A percentile compares a stretch with the other conserved stretches of the same genome.
Conservation (phyloP, 2,888 invertebrate genomes). For the Sceliomorpha sp. region DNA sequence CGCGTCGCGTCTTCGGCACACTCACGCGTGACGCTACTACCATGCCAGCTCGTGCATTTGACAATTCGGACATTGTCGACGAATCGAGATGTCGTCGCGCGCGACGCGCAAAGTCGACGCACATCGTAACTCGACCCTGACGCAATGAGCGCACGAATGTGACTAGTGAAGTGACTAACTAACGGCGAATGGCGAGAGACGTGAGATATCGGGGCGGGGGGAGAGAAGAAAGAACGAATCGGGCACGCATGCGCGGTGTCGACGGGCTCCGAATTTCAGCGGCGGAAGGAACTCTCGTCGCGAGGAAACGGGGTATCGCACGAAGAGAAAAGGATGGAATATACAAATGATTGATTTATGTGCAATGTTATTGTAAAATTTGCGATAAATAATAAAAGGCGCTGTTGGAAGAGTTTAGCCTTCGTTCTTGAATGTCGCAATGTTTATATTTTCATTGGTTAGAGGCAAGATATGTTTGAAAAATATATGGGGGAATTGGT, state of each 20-base stretch:
- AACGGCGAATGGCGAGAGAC: constrained; percentile 16
- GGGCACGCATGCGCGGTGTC: constrained; percentile 15
- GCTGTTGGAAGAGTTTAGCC: too few species aligned
- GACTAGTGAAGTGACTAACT: too few species aligned
- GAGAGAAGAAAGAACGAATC: constrained; percentile 7
- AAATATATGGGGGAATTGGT: too few species aligned
- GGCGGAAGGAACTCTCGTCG: constrained; percentile 15
- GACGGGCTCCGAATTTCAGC: constrained; percentile 6
- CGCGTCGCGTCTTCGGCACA: constrained; percentile 17
- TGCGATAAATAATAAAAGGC: too few species aligned
- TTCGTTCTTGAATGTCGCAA: too few species aligned
- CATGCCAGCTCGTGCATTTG: constrained; percentile 1
- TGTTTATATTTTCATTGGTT: too few species aligned
- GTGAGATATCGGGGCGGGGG: constrained; percentile 5
- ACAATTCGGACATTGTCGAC: constrained; percentile 24
- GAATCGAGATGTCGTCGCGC: constrained; percentile 44
- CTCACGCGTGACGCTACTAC: constrained; percentile 5
- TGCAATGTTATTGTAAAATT: too few species aligned
- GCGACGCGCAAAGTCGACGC: constrained; percentile 35
- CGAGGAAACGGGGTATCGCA: constrained; percentile 10
- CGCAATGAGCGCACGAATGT: constrained; percentile 46
- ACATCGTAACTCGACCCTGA: constrained; percentile 35
- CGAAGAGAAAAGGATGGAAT: constrained; percentile 14
- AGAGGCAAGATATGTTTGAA: too few species aligned
- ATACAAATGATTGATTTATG: too few species aligned